Percentiles rank a stretch among this genome's conserved stretches.
Evolutionary conservation across 2,797 vertebrate genomes (phyloP).

Genomic region (Telmatherina bonti): DNA sequence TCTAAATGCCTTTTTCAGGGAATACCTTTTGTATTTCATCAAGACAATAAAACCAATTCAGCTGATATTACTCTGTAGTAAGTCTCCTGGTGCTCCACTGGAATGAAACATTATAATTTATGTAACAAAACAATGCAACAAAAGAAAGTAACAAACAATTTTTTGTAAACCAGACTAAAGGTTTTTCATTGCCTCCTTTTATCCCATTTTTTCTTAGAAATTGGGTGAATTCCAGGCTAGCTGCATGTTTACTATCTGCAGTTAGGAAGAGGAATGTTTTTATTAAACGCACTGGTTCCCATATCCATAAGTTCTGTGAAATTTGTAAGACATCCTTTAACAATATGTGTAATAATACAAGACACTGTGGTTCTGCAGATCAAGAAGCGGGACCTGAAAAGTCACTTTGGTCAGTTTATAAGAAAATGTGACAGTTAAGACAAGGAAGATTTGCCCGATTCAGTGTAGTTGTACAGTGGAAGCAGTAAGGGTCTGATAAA

Average conservation of each 20-base stretch:
- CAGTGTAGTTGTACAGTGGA: constrained; percentile 21
- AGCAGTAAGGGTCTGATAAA: constrained; percentile 24
- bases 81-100: background rate
- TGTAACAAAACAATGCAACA: no score
- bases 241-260: no score
- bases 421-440: constrained; percentile 23
- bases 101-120: background rate
- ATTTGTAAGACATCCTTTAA: no score
- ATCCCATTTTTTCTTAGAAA: no score
- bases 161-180: no score
- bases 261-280: no score
- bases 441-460: constrained; percentile 3
- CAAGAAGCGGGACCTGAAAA: constrained; percentile 31
- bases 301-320: no score
- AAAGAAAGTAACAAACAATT: background rate
- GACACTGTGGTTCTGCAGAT: background rate
- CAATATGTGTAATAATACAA: background rate
- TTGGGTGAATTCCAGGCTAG: no score
- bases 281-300: no score
- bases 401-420: constrained; percentile 28
- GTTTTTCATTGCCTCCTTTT: no score
- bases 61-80: background rate
- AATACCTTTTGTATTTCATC: background rate
- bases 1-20: background rate
- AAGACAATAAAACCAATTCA: background rate